Evolutionary conservation across 2,797 vertebrate species (phyloP), one percentile per base, ranked within the genome.

Genomic region (Brachyrhaphis roseni): DNA sequence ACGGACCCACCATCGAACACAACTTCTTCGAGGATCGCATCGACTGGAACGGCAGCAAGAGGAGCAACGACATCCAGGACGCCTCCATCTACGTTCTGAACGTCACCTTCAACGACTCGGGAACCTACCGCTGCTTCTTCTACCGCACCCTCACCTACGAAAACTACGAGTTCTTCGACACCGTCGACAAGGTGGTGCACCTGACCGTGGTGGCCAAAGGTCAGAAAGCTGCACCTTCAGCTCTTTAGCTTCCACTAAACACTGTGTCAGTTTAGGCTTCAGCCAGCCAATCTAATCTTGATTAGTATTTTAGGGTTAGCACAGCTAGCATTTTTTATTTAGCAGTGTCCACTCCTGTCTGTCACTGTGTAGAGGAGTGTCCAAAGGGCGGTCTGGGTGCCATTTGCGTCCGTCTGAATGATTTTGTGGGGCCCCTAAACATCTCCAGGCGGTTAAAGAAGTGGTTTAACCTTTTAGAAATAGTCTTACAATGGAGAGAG

Each of bases 61-160:
- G 93, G 51, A 96, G 95, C 53, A 83, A 39, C 0, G 97, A 98
- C 93, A 94, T 99, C 80, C 97, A 98, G 85, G 98, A 98, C 23
- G 96, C 95, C 0, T 98, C 98, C 76, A 95, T 99, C 64, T 96
- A 96, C 85, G 88, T 98, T 88, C 90, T 94, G 49, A 98, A 98
- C 0, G 96, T 98, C 90, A 96, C 96, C 89, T 97, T 97, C 84
- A 96, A 97, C 0, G 97, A 99, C 90, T 87, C 95, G 0, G 98
- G 98, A 0, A 95, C 93, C 71, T 98, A 97, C 45, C 91, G 92
- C 4, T 98, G 97, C 88, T 87, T 90, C 26, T 95, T 99, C 81
- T 92, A 96, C 88, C 96, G 98, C 75, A 92, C 94, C 47, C 97
- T 99, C n/a, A 84, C 34, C 83, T 98, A 96, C 13, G 71, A 84